Percentiles rank a stretch among this genome's conserved stretches.
These are phyloP conservation scores for Psilopsiagon aymara DNA, from an alignment of 2,113 vertebrate species.

Conservation along the genomic window DNA sequence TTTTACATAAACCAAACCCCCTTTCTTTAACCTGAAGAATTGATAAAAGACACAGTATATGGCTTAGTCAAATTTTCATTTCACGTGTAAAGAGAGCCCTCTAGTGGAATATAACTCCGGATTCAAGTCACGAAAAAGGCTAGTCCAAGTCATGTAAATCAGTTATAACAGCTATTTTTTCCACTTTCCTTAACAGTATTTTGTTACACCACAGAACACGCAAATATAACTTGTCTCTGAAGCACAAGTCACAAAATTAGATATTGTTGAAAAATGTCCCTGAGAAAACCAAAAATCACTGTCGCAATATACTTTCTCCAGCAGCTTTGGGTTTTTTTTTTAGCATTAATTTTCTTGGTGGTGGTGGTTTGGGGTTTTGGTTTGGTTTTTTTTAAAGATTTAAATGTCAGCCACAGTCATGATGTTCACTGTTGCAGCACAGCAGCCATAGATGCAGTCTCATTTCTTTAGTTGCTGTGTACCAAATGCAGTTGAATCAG, in stretches of 20 bases:
- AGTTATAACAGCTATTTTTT: neutral
- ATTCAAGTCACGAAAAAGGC: accelerated
- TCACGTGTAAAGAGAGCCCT: conserved; percentile 67
- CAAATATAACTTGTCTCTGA: neutral
- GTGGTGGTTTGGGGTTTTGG: neutral
- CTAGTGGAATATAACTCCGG: conserved; percentile 56
- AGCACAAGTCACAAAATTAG: neutral
- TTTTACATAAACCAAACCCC: neutral
- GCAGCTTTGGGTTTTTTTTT: neutral
- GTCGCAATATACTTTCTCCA: neutral
- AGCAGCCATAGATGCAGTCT: neutral
- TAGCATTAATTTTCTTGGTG: neutral
- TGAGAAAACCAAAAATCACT: neutral
- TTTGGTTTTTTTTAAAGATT: neutral
- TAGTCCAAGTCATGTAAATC: neutral
- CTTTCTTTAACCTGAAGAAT: neutral
- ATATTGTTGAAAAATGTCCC: neutral
- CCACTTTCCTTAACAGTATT: neutral
- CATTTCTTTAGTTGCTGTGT: neutral
- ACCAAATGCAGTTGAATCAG: neutral
- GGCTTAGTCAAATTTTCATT: neutral
- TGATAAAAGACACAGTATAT: neutral
- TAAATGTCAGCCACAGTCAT: neutral
- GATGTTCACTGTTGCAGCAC: neutral
- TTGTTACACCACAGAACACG: neutral